Conservation (phyloP, 2,113 vertebrate species). For the Oreochromis aureus region DNA sequence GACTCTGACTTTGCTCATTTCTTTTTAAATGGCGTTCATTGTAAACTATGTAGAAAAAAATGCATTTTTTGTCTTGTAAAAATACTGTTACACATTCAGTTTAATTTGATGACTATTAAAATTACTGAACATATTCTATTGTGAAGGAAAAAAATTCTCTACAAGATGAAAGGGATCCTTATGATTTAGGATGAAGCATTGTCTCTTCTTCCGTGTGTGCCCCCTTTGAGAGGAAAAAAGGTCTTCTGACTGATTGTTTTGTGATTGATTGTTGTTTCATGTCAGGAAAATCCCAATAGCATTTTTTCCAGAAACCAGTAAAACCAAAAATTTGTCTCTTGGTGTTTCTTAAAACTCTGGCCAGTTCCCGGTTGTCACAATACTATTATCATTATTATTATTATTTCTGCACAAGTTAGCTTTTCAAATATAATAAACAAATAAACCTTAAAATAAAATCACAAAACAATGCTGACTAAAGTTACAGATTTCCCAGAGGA, state of each 20-base stretch:
- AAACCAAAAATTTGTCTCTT: not conserved
- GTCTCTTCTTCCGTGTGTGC: not conserved
- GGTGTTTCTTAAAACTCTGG: not conserved
- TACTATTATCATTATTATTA: not conserved
- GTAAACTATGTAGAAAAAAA: not conserved
- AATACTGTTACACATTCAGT: not conserved
- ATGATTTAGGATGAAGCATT: not conserved
- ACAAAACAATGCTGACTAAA: not conserved
- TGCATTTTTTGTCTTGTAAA: fast-evolving
- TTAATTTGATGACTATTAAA: not conserved
- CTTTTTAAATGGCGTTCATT: not conserved
- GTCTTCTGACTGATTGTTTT: not conserved
- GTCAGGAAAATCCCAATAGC: not conserved
- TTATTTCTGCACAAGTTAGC: not conserved
- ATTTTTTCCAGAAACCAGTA: not conserved
- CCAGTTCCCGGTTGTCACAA: not conserved
- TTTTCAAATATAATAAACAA: not conserved
- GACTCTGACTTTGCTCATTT: not conserved
- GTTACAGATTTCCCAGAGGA: not conserved
- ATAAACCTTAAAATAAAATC: not conserved
- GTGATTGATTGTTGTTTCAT: not conserved
- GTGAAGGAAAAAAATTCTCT: not conserved
- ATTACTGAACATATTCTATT: not conserved
- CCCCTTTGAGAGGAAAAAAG: not conserved
- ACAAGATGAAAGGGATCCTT: not conserved